Evolutionary conservation across 2,888 invertebrate genomes (phyloP).

Genomic region (Andrena flavipes): DNA sequence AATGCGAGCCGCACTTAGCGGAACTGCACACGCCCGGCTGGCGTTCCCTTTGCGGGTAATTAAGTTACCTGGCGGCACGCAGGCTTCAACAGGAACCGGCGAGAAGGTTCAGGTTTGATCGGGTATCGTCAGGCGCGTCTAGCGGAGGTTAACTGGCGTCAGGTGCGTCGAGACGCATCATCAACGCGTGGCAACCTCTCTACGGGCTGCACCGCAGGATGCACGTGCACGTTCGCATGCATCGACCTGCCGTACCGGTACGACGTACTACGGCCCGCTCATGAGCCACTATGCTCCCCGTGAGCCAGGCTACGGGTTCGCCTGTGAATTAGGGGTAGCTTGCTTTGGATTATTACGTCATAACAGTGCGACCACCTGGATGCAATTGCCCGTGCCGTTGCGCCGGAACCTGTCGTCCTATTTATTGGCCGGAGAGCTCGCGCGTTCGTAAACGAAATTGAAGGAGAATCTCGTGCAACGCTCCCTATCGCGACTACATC

Average conservation of each 20-base stretch:
- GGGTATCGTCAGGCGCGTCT: conserved; percentile 73
- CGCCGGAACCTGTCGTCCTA: conserved; percentile 76
- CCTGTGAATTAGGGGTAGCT: conserved; percentile 78
- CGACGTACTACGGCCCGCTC: conserved; percentile 49
- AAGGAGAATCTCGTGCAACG: conserved; percentile 18
- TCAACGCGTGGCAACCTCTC: conserved; percentile 63
- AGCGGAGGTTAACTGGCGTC: conserved; percentile 77
- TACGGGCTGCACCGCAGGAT: conserved; percentile 47
- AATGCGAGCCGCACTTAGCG: neutral
- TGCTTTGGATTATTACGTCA: conserved; percentile 80
- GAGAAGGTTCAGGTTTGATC: conserved; percentile 46
- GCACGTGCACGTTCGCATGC: conserved; percentile 62
- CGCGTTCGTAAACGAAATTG: conserved; percentile 48
- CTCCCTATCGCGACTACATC: neutral
- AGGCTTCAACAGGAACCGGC: conserved; percentile 41
- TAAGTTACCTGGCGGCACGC: conserved; percentile 50
- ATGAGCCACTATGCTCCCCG: conserved; percentile 42
- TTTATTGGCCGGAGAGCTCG: conserved; percentile 72
- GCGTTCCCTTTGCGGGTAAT: conserved; percentile 61
- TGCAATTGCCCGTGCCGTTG: conserved; percentile 76
- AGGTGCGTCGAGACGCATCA: conserved; percentile 77
- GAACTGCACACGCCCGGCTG: conserved; percentile 15
- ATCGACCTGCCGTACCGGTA: conserved; percentile 54
- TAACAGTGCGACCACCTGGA: conserved; percentile 80
- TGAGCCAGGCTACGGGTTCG: conserved; percentile 55